Evolutionary conservation across 2,113 vertebrate species (phyloP).

Genomic region (Thamnophis sirtalis): DNA sequence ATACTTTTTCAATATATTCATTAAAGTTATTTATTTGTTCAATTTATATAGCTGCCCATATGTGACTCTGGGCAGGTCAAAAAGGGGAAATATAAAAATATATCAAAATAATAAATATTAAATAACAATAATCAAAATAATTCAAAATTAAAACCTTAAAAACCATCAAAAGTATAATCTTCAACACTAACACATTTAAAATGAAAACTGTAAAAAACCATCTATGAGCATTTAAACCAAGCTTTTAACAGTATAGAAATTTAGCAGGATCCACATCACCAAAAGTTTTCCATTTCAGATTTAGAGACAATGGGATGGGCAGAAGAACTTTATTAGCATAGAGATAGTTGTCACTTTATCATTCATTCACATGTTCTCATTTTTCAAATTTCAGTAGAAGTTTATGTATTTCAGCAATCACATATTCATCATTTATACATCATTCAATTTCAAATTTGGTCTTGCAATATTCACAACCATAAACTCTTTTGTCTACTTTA

Average conservation of each 20-base stretch:
- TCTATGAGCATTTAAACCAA: background rate
- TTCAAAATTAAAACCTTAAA: background rate
- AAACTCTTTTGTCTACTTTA: background rate
- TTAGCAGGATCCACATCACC: background rate
- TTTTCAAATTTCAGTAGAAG: background rate
- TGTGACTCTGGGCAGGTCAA: background rate
- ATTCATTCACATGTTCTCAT: background rate
- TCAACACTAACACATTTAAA: background rate
- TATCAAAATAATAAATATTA: background rate
- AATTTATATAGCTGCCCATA: background rate
- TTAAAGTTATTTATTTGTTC: background rate
- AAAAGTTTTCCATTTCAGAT: background rate
- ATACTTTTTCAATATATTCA: background rate
- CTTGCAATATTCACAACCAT: background rate
- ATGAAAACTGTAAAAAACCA: background rate
- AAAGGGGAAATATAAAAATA: background rate
- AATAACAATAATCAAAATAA: background rate
- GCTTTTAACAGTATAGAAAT: background rate
- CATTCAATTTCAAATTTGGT: background rate
- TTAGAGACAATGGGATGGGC: background rate
- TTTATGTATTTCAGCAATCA: background rate
- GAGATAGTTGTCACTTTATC: background rate
- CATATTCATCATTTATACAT: background rate
- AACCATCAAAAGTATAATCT: background rate
- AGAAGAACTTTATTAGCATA: background rate